phyloP scores from a whole-genome alignment of 92 coral and sea anemone species.

The Parazoanthus darwini region DNA sequence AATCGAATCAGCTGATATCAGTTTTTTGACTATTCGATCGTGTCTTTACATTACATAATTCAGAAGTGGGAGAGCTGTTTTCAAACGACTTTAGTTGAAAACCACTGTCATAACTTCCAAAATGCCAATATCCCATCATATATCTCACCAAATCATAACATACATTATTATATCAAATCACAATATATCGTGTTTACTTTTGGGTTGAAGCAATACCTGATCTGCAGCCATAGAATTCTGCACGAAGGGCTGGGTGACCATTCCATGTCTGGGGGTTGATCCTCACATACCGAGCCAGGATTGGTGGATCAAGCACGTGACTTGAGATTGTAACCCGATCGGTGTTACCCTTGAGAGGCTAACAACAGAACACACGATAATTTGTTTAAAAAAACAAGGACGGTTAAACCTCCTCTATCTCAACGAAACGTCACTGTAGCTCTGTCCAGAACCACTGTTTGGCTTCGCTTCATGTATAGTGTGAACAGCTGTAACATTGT shows the following conservation, averaged over 20 bases:
- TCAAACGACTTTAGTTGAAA: no score
- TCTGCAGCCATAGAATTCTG: constrained; percentile 38
- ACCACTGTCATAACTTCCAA: no score
- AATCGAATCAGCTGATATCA: no score
- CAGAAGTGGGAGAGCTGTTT: no score
- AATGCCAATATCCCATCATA: not conserved
- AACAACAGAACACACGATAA: not conserved
- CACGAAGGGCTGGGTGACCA: constrained; percentile 25
- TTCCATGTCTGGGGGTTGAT: constrained; percentile 32
- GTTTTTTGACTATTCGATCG: no score
- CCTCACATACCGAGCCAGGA: constrained; percentile 19
- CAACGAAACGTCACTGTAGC: not conserved
- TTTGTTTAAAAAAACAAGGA: not conserved
- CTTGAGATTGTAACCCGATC: constrained; percentile 16
- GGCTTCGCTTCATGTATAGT: not conserved
- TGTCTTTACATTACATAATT: no score
- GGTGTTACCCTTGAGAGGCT: constrained; percentile 3
- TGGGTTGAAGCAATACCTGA: constrained; percentile 10
- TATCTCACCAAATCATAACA: not conserved
- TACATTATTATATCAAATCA: constrained; percentile 10
- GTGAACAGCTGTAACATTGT: no score
- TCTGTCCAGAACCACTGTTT: not conserved
- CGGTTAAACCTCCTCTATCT: not conserved
- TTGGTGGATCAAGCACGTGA: constrained; percentile 34
- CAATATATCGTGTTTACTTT: not conserved